Evolutionary conservation across 2,113 vertebrate species (phyloP).

Genomic region (Chelonoidis abingdonii): DNA sequence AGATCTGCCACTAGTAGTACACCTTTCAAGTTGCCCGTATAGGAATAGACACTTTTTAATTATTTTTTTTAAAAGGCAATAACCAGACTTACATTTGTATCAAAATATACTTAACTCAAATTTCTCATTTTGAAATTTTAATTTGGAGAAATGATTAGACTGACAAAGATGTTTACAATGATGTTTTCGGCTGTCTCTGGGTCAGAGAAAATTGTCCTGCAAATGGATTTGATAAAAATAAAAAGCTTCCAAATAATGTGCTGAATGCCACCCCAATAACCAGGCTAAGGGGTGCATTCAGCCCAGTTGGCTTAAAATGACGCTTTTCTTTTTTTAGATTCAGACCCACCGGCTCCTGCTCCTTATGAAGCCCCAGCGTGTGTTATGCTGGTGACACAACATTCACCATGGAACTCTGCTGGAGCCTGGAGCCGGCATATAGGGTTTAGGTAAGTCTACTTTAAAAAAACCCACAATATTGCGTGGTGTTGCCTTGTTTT

Average conservation of each 20-base stretch:
- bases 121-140: neutral
- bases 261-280: conserved; percentile 36
- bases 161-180: conserved; percentile 68
- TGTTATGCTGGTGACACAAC: conserved; percentile 65
- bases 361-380: conserved; percentile 74
- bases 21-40: neutral
- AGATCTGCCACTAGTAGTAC: neutral
- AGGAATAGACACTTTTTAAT: neutral
- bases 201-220: neutral
- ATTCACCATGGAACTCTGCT: conserved; percentile 73
- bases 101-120: neutral
- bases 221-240: neutral
- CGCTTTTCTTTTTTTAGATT: conserved; percentile 75
- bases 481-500: conserved; percentile 66
- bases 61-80: neutral
- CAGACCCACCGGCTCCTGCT: conserved; percentile 75
- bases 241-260: conserved; percentile 40
- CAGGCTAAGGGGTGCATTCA: conserved; percentile 46
- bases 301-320: conserved; percentile 67
- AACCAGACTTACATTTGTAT: neutral
- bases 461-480: conserved; percentile 66
- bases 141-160: neutral
- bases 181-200: conserved; percentile 65
- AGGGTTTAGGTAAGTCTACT: conserved; percentile 75
- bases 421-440: conserved; percentile 76